Base-by-base conservation (phyloP, 2,797 vertebrate species). In the Rhinichthys osculus region DNA sequence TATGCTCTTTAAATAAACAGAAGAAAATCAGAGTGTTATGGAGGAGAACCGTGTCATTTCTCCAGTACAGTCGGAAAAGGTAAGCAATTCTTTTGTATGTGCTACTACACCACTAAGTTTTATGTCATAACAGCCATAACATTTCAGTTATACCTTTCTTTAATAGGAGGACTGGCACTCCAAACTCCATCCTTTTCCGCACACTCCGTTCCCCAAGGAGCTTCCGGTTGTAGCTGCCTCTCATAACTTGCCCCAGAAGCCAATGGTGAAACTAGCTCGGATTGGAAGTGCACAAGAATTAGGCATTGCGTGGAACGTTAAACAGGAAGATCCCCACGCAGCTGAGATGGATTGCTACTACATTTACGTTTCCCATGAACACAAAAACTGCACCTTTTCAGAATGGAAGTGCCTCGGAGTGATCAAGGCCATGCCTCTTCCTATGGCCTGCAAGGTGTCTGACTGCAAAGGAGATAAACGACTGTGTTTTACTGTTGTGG, bases 341-440 rank as follows among this genome's bases (percentile, higher is more conserved):
- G 92, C 95, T 0, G 90, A 92, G 8, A 94, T 95, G 93, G 90
- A 93, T 3, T 92, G 86, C 69, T 96, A 95, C 91, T 84, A 85
- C 79, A 82, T 91, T 38, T 89, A 89, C 5, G 87, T 87, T n/a
- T 64, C 91, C 0, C 82, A 90, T 35, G 93, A 95, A 88, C 89
- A 85, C 47, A 78, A 1, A 0, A 92, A 91, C 19, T 93, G 92
- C 1, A 90, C 88, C 13, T 94, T 94, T 83, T 79, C 83, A 0
- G 52, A 82, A 0, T 96, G 94, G 95, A 87, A n/a, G 2, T 47
- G 17, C 6, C 71, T 93, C 0, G 90, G 88, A 0, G 90, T 88
- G 21, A 87, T 95, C 74, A 59, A n/a, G 30, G 94, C 94, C 47
- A 84, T 85, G 30, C 16, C 89, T 2, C 89, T 95, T 78, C 95